Base-by-base conservation (phyloP, 2,888 invertebrate species). In the Choristoneura rosaceana region DNA sequence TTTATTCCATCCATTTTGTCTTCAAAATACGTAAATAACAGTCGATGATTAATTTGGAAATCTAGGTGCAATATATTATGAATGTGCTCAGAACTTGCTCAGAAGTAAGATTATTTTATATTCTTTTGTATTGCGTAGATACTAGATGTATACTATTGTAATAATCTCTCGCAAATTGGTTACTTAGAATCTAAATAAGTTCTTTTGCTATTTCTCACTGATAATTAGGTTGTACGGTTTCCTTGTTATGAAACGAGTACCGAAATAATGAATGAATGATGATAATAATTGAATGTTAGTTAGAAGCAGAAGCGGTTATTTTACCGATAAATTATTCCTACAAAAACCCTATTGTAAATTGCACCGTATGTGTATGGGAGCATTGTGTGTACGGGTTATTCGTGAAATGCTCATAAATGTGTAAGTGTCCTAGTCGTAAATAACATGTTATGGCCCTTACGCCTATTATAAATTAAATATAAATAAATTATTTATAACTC, bases 371-470 rank as follows among this genome's bases (percentile, higher is more conserved):
- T 61, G 25, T 25, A 14, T 66, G 66, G 4, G 52, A 66, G 25
- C 45, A 63, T 64, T 52, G n/a, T 52, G 61, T 61, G 25, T 60
- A 45, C 47, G 52, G 10, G 64, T 64, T 64, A 63, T 60, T 45
- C 64, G 60, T 69, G 63, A 50, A 69, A 50, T 73, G 73, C 73
- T 73, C 73, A 73, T 69, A 68, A 25, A 15, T 52, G 59, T 73
- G 63, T 73, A 63, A 73, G 41, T 68, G 62, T 60, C 66, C 58
- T 74, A 74, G 74, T 74, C 70, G 70, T 66, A 65, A 64, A 55
- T 41, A 59, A n/a, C 58, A 52, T 64, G 41, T 43, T 17, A 47
- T 61, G 33, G 38, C 52, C 47, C 8, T 65, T 8, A 17, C 17
- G 15, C 12, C n/a, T 43, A 58, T 7, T 55, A 25, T 25, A 55